Conservation (phyloP, 2,888 invertebrate genomes). For the Drosophila lutescens region DNA sequence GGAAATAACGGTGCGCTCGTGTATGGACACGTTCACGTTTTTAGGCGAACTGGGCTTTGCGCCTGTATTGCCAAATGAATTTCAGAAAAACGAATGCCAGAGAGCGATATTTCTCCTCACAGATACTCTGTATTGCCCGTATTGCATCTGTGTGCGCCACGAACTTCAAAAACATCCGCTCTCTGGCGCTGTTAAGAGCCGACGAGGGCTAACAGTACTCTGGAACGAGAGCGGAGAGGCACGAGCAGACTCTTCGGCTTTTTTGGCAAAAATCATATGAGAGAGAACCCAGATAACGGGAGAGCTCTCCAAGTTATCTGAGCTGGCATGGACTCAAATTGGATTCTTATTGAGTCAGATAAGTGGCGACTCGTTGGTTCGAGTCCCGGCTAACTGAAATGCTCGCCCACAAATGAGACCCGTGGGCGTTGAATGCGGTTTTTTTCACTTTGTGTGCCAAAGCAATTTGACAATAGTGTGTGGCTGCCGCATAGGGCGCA, state of each 20-base stretch:
- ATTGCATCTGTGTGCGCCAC: slow-evolving; percentile 4
- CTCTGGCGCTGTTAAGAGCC: slow-evolving; percentile 2
- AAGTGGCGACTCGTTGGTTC: slow-evolving; percentile 33
- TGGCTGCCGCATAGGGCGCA: slow-evolving; percentile 2
- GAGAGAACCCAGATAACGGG: not conserved
- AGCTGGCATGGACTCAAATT: slow-evolving; percentile 47
- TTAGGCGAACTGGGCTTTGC: not conserved
- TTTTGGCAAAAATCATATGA: slow-evolving; percentile 19
- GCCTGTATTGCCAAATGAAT: too few relatives aligned
- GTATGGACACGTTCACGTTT: slow-evolving; percentile 34
- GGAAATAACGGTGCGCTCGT: slow-evolving; percentile 26
- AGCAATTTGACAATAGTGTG: slow-evolving; percentile 21
- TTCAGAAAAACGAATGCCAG: too few relatives aligned
- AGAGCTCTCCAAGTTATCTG: slow-evolving; percentile 1
- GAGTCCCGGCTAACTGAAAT: slow-evolving; percentile 46
- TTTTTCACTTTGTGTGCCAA: slow-evolving; percentile 16
- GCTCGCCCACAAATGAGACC: slow-evolving; percentile 7
- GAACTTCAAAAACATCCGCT: not conserved
- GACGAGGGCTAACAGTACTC: not conserved
- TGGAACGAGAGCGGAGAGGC: not conserved
- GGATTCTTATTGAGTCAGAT: slow-evolving; percentile 72
- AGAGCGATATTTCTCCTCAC: too few relatives aligned
- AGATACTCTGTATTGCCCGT: not conserved
- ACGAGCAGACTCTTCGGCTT: not conserved
- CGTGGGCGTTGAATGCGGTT: slow-evolving; percentile 17